Base-by-base conservation (phyloP, 2,888 invertebrate species). In the Mechanitis messenoides region DNA sequence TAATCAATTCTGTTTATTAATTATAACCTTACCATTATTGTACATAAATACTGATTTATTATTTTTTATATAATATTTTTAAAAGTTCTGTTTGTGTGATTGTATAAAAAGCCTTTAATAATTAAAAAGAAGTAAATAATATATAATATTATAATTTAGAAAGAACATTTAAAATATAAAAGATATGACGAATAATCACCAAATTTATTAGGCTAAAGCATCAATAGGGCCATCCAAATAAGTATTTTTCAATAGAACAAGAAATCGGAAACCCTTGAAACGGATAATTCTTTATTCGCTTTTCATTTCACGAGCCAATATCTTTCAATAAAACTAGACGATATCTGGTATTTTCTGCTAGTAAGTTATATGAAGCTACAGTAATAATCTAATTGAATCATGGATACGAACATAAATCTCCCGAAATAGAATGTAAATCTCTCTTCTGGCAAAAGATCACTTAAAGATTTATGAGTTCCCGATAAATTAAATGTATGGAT, bases 351-450 rank as follows among this genome's bases (percentile, higher is more conserved):
- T 58, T 12, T 50, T 53, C 55, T 50, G 31, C 53, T 57, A 42
- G 55, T 61, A 58, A 55, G 54, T 46, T 58, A 58, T 61, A 57
- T 42, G 58, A 53, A 53, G 56, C 57, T 47, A 20, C 38, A 56
- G 62, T 65, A 64, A 63, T 65, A 68, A 66, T 62, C 60, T 60
- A 62, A 69, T 64, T 65, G 67, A 69, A 66, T 64, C 60, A 57
- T 61, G 58, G 60, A 66, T 57, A 54, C 54, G 60, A 54, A 62
- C 64, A 72, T 74, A 74, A 72, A 74, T 71, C 70, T 61, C 11
- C 58, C 59, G 64, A 66, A 68, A 69, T 66, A 64, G 65, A 72
- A 73, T 73, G 71, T 76, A 73, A 77, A 77, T 78, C 70, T 69
- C 69, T 61, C 67, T 74, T 66, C 70, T 64, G 53, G 63, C 64